phyloP scores from a whole-genome alignment of 2,797 vertebrate genomes.

The Adelosebastes latens region DNA sequence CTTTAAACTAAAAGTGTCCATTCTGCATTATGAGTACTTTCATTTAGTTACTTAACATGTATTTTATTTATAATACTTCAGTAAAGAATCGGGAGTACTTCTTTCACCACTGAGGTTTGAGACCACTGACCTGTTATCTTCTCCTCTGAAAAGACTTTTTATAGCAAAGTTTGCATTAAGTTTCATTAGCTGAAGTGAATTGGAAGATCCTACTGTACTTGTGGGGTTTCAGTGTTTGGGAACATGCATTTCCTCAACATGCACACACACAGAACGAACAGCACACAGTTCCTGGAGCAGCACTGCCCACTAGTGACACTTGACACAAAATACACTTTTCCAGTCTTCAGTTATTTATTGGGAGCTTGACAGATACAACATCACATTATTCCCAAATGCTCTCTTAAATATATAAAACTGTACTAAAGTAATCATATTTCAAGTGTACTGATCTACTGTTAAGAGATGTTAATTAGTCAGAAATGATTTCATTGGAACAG shows the following conservation, averaged over 20 bases:
- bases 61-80: background rate
- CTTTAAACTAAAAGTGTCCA: background rate
- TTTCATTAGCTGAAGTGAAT: background rate
- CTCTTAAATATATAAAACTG: conserved; percentile 61
- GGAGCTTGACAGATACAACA: conserved; percentile 33
- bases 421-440: conserved; percentile 36
- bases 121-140: background rate
- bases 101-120: background rate
- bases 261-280: background rate
- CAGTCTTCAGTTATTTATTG: conserved; percentile 58
- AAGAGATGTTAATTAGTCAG: conserved; percentile 22
- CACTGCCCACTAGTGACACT: conserved; percentile 69
- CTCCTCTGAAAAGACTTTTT: background rate
- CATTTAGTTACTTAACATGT: background rate
- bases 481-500: conserved; percentile 37
- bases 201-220: background rate
- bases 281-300: conserved; percentile 21
- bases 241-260: background rate
- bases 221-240: background rate
- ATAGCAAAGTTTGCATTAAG: background rate
- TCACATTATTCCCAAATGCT: conserved; percentile 37
- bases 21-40: background rate
- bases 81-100: too few species aligned
- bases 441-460: conserved; percentile 46
- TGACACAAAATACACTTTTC: conserved; percentile 37